phyloP scores from a whole-genome alignment of 1,140 invertebrate species.

The Gonioctena quinquepunctata region DNA sequence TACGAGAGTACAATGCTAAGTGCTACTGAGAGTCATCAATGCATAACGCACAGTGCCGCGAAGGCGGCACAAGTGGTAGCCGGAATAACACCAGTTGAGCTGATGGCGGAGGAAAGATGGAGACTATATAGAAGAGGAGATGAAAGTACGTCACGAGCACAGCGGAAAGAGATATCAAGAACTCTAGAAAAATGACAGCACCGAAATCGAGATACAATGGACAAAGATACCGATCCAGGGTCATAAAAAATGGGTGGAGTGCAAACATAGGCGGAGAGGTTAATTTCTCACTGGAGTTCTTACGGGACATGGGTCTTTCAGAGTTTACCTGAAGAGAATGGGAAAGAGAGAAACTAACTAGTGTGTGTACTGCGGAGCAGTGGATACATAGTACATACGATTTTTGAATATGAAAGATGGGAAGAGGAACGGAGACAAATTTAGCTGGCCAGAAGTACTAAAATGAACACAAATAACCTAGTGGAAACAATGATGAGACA shows the following conservation, averaged over 20 bases:
- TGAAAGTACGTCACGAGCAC: background rate
- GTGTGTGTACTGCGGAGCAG: background rate
- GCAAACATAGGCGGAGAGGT: background rate
- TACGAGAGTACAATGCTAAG: constrained; percentile 31
- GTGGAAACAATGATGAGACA: too few species aligned
- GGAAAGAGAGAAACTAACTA: background rate
- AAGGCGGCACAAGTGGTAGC: constrained; percentile 27
- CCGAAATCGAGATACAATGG: background rate
- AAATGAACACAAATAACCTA: too few species aligned
- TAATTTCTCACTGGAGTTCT: background rate
- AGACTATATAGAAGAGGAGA: background rate
- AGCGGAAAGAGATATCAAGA: background rate
- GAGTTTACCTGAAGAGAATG: background rate
- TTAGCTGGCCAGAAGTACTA: too few species aligned
- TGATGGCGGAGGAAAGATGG: background rate
- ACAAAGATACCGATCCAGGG: background rate
- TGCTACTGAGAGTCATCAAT: constrained; percentile 29
- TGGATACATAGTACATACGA: background rate
- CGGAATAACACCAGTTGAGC: constrained; percentile 25
- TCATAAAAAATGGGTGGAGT: background rate
- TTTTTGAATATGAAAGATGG: too few species aligned
- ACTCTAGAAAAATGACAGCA: background rate
- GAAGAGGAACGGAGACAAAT: background rate
- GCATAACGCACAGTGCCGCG: constrained; percentile 38
- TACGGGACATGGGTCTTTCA: background rate